Evolutionary conservation across 2,888 invertebrate species (phyloP).

Genomic region (Atethmia centrago): DNA sequence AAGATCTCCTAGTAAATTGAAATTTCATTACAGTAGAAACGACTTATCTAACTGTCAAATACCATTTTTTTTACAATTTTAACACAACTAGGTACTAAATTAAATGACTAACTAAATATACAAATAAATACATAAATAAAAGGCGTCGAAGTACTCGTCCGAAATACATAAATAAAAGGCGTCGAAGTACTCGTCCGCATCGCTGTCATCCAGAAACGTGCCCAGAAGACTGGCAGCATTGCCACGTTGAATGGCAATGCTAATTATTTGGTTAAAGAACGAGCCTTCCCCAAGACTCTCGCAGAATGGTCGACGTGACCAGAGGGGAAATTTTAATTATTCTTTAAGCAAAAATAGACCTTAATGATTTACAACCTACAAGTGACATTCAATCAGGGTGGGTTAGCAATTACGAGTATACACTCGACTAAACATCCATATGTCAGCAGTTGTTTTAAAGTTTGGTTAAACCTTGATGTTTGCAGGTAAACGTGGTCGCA

Average conservation of each 20-base stretch:
- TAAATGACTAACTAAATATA: too few relatives aligned
- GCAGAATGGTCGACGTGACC: too few relatives aligned
- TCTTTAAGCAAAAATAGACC: neutral
- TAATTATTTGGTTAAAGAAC: neutral
- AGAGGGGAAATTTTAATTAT: too few relatives aligned
- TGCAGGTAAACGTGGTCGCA: slow-evolving; percentile 93
- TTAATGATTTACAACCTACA: neutral
- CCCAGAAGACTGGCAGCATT: neutral
- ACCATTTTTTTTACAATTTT: too few relatives aligned
- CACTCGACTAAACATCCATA: neutral
- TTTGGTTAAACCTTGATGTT: slow-evolving; percentile 44
- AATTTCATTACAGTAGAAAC: neutral
- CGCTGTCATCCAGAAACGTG: neutral
- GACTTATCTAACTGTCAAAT: too few relatives aligned
- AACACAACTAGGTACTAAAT: too few relatives aligned
- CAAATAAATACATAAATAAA: too few relatives aligned
- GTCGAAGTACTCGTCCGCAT: neutral
- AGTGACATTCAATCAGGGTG: neutral
- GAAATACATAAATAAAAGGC: too few relatives aligned
- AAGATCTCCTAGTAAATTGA: neutral
- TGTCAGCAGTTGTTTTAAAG: neutral
- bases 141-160: neutral
- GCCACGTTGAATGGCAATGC: neutral
- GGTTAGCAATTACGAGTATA: neutral
- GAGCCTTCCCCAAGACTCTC: neutral